Base-by-base conservation (phyloP, 2,888 invertebrate species). In the Palloptera scutellata region DNA sequence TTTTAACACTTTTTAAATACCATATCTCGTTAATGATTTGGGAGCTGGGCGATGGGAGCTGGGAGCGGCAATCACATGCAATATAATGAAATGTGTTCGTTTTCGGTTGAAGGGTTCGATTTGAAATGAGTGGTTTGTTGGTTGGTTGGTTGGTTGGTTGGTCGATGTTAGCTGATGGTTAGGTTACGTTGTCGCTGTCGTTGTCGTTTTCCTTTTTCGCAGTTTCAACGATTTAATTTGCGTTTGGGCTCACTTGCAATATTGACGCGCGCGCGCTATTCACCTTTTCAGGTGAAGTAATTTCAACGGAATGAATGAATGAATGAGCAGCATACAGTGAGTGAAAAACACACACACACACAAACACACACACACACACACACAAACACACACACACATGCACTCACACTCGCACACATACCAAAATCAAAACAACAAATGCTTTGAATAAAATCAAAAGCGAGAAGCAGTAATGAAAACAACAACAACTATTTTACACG, bases 281-380 rank as follows among this genome's bases (percentile, higher is more conserved):
- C 80, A 80, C 80, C 81, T 81, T 78, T 76, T 73, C 83, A 82
- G 83, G 82, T 83, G 81, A 80, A 83, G 83, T 82, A 75, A 78
- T 79, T 77, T 79, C 77, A 75, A 81, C 81, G 79, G 82, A 83
- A 83, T 83, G 82, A 81, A 71, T 68, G 75, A 70, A 73, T 30
- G 30, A n/a, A 45, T 45, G 43, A 54, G 11, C 12, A 54, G 43
- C 54, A 45, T 55, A 54, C 12, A 43, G 11, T 12, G 15, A 54
- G 54, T 12, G 53, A 62, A 54, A 30, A n/a, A 9, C n/a, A n/a
- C n/a, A n/a, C n/a, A n/a, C n/a, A n/a, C n/a, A n/a, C n/a, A n/a
- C n/a, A n/a, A n/a, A n/a, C n/a, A n/a, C n/a, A n/a, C n/a, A n/a
- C n/a, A n/a, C n/a, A n/a, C n/a, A n/a, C n/a, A n/a, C n/a, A n/a